phyloP scores from a whole-genome alignment of 2,113 vertebrate species.

The Charadrius vociferus region DNA sequence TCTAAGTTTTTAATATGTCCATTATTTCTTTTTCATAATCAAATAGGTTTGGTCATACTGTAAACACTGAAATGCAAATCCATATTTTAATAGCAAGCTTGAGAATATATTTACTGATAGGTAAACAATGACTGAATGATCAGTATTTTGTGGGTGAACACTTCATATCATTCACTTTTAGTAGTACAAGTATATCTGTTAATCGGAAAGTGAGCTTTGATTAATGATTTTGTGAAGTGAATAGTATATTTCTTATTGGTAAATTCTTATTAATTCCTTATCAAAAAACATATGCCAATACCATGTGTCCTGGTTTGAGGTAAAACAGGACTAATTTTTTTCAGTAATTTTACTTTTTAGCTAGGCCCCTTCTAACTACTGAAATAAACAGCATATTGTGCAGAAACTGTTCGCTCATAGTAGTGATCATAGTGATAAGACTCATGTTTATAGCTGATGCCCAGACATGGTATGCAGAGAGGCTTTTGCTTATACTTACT shows the following conservation, averaged over 20 bases:
- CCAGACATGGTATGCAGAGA: too few relatives aligned
- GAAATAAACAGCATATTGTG: too few relatives aligned
- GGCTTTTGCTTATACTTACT: too few relatives aligned
- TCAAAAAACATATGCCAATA: not conserved
- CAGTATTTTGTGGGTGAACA: not conserved
- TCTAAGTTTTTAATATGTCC: not conserved
- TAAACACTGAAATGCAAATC: not conserved
- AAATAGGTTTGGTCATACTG: fast-evolving
- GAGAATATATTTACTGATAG: not conserved
- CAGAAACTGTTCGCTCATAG: too few relatives aligned
- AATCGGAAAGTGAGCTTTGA: not conserved
- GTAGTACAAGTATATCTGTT: not conserved
- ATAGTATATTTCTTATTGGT: not conserved
- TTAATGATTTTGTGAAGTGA: not conserved
- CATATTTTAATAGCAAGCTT: not conserved
- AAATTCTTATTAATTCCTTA: not conserved
- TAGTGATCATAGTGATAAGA: too few relatives aligned
- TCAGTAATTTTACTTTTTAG: too few relatives aligned
- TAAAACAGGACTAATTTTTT: too few relatives aligned
- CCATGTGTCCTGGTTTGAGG: not conserved
- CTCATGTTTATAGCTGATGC: too few relatives aligned
- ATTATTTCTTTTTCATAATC: not conserved
- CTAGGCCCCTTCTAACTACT: too few relatives aligned
- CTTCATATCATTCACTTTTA: not conserved
- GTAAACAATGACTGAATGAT: not conserved